Percentiles rank a stretch among this genome's conserved stretches.
Evolutionary conservation across 1,140 invertebrate genomes (phyloP).

Genomic region (Drosophila auraria): DNA sequence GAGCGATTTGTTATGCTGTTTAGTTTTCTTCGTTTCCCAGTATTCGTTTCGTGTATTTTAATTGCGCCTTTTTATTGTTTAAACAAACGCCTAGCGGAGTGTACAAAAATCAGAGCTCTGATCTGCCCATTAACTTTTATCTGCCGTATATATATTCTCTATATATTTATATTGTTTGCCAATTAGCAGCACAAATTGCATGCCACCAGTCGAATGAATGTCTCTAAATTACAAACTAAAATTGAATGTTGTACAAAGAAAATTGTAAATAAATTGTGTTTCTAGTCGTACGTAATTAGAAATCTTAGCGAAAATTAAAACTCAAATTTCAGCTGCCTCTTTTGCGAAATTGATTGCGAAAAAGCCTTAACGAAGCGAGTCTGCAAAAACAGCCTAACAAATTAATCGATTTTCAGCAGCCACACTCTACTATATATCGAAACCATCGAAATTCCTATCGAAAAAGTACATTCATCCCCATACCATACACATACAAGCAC

Average conservation of each 20-base stretch:
- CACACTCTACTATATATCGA: conserved; percentile 14
- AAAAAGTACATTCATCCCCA: conserved; percentile 29
- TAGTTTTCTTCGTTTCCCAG: conserved; percentile 60
- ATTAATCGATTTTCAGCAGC: conserved; percentile 61
- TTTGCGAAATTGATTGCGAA: conserved; percentile 46
- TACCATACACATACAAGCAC: conserved; percentile 28
- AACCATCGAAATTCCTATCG: conserved; percentile 1
- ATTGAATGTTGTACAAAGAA: conserved; percentile 75
- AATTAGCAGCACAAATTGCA: conserved; percentile 70
- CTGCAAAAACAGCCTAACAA: conserved; percentile 78
- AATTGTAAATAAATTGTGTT: conserved; percentile 57
- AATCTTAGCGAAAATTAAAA: conserved; percentile 45
- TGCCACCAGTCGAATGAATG: conserved; percentile 53
- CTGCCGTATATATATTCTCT: conserved; percentile 35
- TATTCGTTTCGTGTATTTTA: conserved; percentile 49
- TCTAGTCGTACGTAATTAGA: conserved; percentile 55
- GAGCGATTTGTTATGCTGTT: conserved; percentile 82
- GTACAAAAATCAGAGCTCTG: conserved; percentile 57
- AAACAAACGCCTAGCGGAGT: conserved; percentile 45
- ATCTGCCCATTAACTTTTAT: conserved; percentile 39
- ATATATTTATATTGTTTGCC: conserved; percentile 64
- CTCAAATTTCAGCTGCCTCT: conserved; percentile 55
- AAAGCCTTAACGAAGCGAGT: conserved; percentile 39
- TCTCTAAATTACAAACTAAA: conserved; percentile 54
- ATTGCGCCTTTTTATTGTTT: conserved; percentile 50